phyloP scores from a whole-genome alignment of 2,888 invertebrate species.

The Colletes collaris region DNA sequence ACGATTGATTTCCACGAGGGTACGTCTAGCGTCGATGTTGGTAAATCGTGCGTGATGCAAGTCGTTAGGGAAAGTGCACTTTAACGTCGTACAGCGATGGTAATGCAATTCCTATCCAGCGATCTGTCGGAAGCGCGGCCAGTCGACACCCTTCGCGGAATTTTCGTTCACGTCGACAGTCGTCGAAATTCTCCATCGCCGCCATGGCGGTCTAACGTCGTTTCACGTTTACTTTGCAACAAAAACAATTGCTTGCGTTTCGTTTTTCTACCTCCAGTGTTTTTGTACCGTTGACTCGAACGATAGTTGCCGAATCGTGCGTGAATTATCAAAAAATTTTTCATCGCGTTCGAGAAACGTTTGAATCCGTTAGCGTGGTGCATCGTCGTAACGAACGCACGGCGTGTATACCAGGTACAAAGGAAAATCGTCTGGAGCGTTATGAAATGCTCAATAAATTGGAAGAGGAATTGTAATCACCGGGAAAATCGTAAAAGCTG shows the following conservation, averaged over 20 bases:
- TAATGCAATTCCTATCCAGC: constrained; percentile 57
- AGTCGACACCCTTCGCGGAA: constrained; percentile 31
- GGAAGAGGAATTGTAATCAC: constrained; percentile 50
- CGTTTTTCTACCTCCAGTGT: no score
- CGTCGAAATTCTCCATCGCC: neutral
- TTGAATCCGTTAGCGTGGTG: constrained; percentile 12
- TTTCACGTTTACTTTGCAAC: neutral
- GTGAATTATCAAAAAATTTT: neutral
- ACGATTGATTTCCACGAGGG: constrained; percentile 20
- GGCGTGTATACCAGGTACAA: constrained; percentile 29
- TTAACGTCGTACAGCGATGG: constrained; percentile 39
- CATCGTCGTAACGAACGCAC: constrained; percentile 7
- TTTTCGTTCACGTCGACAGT: constrained; percentile 25
- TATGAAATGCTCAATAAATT: constrained; percentile 53
- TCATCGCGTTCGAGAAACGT: neutral
- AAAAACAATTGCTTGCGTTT: no score
- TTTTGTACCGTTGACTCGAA: neutral
- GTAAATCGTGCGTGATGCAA: constrained; percentile 59
- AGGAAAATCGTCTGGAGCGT: constrained; percentile 48
- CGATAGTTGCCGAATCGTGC: neutral
- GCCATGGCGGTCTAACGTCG: neutral
- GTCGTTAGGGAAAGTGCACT: constrained; percentile 60
- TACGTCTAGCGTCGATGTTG: constrained; percentile 39
- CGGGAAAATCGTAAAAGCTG: constrained; percentile 43
- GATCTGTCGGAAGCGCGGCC: constrained; percentile 46